These are phyloP conservation scores for Paramormyrops kingsleyae DNA, from an alignment of 2,113 vertebrate species.

Conservation along the genomic window DNA sequence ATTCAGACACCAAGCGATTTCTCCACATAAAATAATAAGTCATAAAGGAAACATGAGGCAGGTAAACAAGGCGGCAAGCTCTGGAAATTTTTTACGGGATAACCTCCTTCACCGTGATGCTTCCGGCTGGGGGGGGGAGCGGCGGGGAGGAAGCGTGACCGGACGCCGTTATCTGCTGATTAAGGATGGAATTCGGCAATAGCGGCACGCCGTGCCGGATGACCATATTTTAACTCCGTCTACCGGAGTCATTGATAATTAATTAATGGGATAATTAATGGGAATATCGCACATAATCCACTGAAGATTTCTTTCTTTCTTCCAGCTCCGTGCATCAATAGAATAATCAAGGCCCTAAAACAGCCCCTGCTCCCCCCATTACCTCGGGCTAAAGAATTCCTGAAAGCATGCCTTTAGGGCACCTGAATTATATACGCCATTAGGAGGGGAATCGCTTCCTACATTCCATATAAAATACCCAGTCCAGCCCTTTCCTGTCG, in stretches of 20 bases:
- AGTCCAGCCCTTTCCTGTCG: conserved; percentile 76
- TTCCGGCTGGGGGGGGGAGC: conserved; percentile 43
- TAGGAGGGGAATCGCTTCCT: conserved; percentile 86
- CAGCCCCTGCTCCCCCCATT: conserved; percentile 93
- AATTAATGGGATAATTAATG: conserved; percentile 71
- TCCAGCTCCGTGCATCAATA: conserved; percentile 96
- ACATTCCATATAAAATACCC: conserved; percentile 87
- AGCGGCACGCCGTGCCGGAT: conserved; percentile 59
- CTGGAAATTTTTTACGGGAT: conserved; percentile 67
- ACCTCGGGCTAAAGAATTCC: conserved; percentile 98
- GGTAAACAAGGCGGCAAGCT: conserved; percentile 72
- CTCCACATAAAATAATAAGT: conserved; percentile 76
- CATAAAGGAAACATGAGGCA: conserved; percentile 86
- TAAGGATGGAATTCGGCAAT: conserved; percentile 78
- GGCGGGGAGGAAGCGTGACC: conserved; percentile 59
- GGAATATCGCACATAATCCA: conserved; percentile 96
- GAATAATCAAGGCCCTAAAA: conserved; percentile 98
- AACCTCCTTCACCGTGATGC: conserved; percentile 63
- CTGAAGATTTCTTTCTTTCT: conserved; percentile 93
- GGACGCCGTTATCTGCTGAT: conserved; percentile 80
- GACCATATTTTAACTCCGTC: conserved; percentile 58
- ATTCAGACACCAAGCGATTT: conserved; percentile 67
- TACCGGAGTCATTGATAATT: conserved; percentile 86
- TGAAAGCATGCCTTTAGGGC: conserved; percentile 98
- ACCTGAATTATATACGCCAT: conserved; percentile 99